Evolutionary conservation across 2,888 invertebrate species (phyloP).

Genomic region (Agrochola macilenta): DNA sequence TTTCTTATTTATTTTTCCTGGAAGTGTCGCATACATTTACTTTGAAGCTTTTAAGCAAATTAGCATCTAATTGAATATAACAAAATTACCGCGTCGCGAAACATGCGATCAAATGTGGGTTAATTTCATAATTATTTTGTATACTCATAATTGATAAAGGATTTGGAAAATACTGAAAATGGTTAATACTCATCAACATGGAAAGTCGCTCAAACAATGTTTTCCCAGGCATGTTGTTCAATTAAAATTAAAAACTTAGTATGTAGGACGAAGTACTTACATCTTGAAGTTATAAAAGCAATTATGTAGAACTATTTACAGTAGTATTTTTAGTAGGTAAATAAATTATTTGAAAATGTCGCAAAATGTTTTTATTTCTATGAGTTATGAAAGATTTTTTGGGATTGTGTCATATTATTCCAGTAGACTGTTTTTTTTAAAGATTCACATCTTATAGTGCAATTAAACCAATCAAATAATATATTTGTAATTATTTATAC

Average conservation of each 20-base stretch:
- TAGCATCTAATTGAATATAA: conserved; percentile 68
- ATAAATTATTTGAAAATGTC: neutral
- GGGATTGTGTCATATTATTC: too few relatives aligned
- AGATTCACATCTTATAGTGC: too few relatives aligned
- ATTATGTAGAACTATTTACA: neutral
- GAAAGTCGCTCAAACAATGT: neutral
- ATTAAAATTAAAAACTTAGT: neutral
- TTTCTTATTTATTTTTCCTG: conserved; percentile 50
- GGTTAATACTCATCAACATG: conserved; percentile 1
- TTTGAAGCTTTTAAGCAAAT: conserved; percentile 71
- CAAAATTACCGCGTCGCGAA: conserved; percentile 58
- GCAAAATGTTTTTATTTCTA: neutral
- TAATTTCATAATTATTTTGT: conserved; percentile 36
- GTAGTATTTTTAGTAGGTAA: neutral
- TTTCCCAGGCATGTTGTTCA: neutral
- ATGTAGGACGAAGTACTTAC: neutral
- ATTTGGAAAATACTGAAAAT: conserved; percentile 1
- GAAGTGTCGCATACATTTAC: conserved; percentile 62
- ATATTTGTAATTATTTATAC: neutral
- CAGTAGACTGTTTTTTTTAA: too few relatives aligned
- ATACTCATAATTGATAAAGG: conserved; percentile 1
- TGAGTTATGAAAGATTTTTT: neutral
- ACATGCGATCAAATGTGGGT: conserved; percentile 66
- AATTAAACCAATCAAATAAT: too few relatives aligned
- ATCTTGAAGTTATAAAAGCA: neutral